Base-by-base conservation (phyloP, 2,797 vertebrate genomes). In the Hozukius guyotensis region DNA sequence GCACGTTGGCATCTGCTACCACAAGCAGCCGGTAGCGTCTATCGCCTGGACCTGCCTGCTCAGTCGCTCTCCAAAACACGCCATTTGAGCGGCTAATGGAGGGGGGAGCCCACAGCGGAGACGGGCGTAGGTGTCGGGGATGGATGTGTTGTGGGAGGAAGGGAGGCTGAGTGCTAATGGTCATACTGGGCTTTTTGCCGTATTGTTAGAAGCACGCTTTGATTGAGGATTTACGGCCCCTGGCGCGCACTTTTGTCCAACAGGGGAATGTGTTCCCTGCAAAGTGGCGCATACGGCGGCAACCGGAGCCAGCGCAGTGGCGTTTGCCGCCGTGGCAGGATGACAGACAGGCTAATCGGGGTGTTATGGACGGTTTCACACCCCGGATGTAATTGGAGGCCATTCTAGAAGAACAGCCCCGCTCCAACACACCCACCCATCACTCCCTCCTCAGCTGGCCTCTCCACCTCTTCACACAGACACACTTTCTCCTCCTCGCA, bases 261-360 rank as follows among this genome's bases (percentile, higher is more conserved):
- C 76, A 18, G 62, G 73, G 55, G 78, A 82, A 82, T 77, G 79
- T 80, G 78, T 87, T 84, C 59, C 18, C 73, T 72, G 89, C 85
- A 83, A 86, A 84, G 88, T 83, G 88, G 57, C 36, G 13, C 8
- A 7, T 57, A 10, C 31, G 34, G 69, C 71, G 20, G 86, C 77
- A 84, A 74, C 77, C 8, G n/a, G 79, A 87, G 84, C 74, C 60
- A 0, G 62, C 65, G n/a, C 49, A 25, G 12, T 27, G 3, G 73
- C n/a, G 8, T 55, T 77, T 46, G 62, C 88, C 56, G 74, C 86
- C 22, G 72, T 12, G 73, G 75, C 81, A 52, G 78, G 74, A 86
- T 93, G 93, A 93, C 91, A 80, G 90, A 92, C 85, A 10, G 86
- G 86, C 89, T 91, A 91, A 94, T 88, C 82, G 29, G 87, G 75